Evolutionary conservation across 2,888 invertebrate genomes (phyloP).

Genomic region (Chrysopilus asiliformis): DNA sequence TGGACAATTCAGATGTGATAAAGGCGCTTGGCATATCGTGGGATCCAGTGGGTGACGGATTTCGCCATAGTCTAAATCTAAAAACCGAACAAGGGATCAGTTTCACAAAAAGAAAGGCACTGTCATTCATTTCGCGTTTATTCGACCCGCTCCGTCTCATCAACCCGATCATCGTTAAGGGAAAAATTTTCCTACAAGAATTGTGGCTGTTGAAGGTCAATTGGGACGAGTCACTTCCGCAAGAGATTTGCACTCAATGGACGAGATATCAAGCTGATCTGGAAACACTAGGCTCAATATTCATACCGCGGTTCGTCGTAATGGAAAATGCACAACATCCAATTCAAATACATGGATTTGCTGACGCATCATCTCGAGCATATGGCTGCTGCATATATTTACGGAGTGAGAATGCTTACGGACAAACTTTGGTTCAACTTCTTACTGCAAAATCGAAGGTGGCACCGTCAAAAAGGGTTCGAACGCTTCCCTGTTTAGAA

Average conservation of each 20-base stretch:
- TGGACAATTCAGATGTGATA: background rate
- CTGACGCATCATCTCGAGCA: no score
- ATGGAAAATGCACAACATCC: no score
- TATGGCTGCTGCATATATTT: slow-evolving; percentile 5
- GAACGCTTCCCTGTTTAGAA: slow-evolving; percentile 7
- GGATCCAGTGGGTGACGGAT: background rate
- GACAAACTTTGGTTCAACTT: background rate
- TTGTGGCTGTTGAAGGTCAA: slow-evolving; percentile 2
- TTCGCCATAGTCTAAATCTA: no score
- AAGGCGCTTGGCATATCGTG: background rate
- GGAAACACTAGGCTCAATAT: no score
- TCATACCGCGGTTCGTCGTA: no score
- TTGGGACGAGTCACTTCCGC: slow-evolving; percentile 5
- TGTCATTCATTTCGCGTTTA: no score
- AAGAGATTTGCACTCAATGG: slow-evolving; percentile 1
- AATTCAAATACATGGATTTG: no score
- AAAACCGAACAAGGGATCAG: no score
- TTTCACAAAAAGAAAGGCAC: no score
- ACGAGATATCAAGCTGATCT: background rate
- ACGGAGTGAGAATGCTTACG: no score
- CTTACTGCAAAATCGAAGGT: slow-evolving; percentile 5
- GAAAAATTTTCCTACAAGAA: slow-evolving; percentile 4
- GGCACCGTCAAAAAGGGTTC: slow-evolving; percentile 1
- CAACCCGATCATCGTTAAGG: slow-evolving; percentile 1
- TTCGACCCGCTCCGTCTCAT: slow-evolving; percentile 5